Base-by-base conservation (phyloP, 2,888 invertebrate species). In the Tetragonula carbonaria region DNA sequence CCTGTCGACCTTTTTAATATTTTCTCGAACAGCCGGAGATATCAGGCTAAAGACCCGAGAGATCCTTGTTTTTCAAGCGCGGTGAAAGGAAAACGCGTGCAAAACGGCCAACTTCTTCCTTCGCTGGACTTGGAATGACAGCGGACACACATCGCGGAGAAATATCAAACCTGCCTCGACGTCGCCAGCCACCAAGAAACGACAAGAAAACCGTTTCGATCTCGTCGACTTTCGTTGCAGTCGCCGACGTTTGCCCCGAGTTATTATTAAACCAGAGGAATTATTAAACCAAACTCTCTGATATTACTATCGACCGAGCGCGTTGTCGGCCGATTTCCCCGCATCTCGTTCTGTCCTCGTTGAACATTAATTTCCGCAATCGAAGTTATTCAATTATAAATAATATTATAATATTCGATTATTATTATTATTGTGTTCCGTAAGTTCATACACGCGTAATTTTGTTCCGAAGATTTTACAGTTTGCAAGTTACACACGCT, bases 61-160 rank as follows among this genome's bases (percentile, higher is more conserved):
- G 65, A n/a, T 51, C 16, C 59, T 50, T 14, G 51, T 73, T 68
- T 81, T 79, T 74, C 68, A 33, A 45, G 8, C 33, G 18, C 53
- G 65, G 59, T 71, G 80, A 82, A 82, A 80, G 82, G 71, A 80
- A 80, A 82, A 57, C 51, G 80, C 72, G 80, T 14, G 38, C 50
- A 23, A 23, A 23, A 51, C 14, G 62, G 57, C 13, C 18, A 51
- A 21, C 23, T 74, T 70, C 70, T 80, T 66, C 72, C 72, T 80
- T 66, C 71, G 66, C 75, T 51, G n/a, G 28, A 33, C 13, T 14
- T 50, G 68, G 68, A 80, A 71, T 50, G 57, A 57, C 57, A n/a
- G 13, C 13, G 57, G 23, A n/a, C 57, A 59, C n/a, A 59, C 57
- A n/a, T 13, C n/a, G n/a, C 2, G 14, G 14, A 59, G 57, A 14